These are phyloP conservation scores for Cryptotermes secundus DNA, from an alignment of 1,140 invertebrate genomes.

Conservation along the genomic window DNA sequence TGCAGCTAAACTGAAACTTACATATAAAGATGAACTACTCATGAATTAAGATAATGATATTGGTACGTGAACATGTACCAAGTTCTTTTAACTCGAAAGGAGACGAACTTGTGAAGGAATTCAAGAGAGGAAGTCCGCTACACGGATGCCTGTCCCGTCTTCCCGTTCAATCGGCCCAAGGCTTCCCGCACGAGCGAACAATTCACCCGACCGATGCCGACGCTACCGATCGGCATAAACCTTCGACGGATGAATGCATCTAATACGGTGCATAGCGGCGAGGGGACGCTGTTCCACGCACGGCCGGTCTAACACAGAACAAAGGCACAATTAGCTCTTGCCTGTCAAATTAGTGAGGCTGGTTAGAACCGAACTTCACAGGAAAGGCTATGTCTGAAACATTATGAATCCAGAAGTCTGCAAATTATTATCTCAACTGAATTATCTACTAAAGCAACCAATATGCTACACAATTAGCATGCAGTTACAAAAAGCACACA, in stretches of 20 bases:
- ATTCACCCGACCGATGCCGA: constrained; percentile 31
- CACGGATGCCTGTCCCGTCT: constrained; percentile 25
- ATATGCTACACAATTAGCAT: not conserved
- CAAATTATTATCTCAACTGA: not conserved
- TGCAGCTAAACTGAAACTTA: constrained; percentile 15
- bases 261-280: constrained; percentile 35
- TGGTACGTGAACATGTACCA: constrained; percentile 4
- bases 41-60: not conserved
- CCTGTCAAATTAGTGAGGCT: not conserved
- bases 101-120: constrained; percentile 17
- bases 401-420: constrained; percentile 1
- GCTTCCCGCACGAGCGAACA: constrained; percentile 34
- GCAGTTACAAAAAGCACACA: not conserved
- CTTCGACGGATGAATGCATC: constrained; percentile 30
- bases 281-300: constrained; percentile 32
- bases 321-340: constrained; percentile 30
- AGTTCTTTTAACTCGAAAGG: not conserved
- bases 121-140: constrained; percentile 21
- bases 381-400: constrained; percentile 13
- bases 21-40: not conserved
- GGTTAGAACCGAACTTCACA: not conserved
- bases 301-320: constrained; percentile 34
- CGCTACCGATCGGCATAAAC: constrained; percentile 25
- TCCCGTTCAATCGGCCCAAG: constrained; percentile 30
- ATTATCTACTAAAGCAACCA: constrained; percentile 29